Evolutionary conservation across 2,888 invertebrate species (phyloP), one percentile per base, ranked within the genome.

Genomic region (Netelia inedita): DNA sequence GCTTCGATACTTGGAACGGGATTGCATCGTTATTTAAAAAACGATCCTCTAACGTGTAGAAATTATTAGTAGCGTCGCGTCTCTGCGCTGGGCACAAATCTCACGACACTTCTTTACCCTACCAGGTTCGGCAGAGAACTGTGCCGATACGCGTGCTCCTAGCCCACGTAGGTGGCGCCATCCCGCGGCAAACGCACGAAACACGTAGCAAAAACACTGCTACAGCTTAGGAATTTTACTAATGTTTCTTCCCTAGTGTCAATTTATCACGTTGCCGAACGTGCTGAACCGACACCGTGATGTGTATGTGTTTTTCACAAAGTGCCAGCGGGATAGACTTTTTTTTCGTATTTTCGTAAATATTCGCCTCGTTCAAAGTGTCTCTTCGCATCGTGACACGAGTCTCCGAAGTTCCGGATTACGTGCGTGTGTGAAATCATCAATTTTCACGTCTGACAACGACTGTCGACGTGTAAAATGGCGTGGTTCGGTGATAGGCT

Each of bases 401-500:
- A 46, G 28, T 53, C 55, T n/a, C 55, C 50, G 19, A 46, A 10
- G 19, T 55, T 72, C 79, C 50, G 50, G 50, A 55, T 28, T n/a
- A 72, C 55, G 66, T 50, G 10, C n/a, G n/a, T 53, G 28, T 14
- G 41, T 10, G 10, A 35, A 75, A 55, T 73, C 23, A 55, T 21
- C 43, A n/a, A 53, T 46, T 57, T 68, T 68, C 65, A 81, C 79
- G 69, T 65, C 57, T 61, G 84, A 74, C 80, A 87, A 63, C 79
- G 74, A 86, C 66, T 89, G 90, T 91, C 88, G 90, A 92, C 91
- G 91, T 91, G 92, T 90, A 91, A 91, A 93, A 93, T 93, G 93
- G 93, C 93, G 92, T 93, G 93, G 93, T 92, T 93, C 88, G 93
- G 92, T 65, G 93, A 93, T 61, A 91, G 93, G 74, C 91, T 93